A percentile compares a stretch with the other conserved stretches of the same genome.
phyloP scores from a whole-genome alignment of 1,140 invertebrate species.

The Cyphomyrmex costatus region DNA sequence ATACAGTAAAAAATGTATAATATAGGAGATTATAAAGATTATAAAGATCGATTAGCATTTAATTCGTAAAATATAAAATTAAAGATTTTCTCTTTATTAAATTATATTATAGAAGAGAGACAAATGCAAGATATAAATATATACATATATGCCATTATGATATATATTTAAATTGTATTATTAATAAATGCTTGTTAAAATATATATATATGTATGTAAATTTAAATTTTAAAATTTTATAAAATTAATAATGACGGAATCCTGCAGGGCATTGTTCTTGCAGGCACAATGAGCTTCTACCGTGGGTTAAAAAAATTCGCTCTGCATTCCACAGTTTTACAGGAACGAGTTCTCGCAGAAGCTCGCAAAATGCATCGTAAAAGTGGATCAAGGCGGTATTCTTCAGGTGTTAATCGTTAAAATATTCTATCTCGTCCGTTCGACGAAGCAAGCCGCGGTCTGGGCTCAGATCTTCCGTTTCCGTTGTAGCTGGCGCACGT shows the following conservation, averaged over 20 bases:
- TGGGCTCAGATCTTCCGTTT: slow-evolving; percentile 9
- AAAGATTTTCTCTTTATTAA: neutral
- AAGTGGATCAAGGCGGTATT: slow-evolving; percentile 30
- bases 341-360: slow-evolving; percentile 10
- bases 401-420: slow-evolving; percentile 56
- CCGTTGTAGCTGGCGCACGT: neutral
- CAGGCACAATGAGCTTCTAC: neutral
- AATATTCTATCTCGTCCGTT: slow-evolving; percentile 25
- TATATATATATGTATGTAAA: neutral
- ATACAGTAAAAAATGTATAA: neutral
- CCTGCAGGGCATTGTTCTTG: neutral
- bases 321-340: slow-evolving; percentile 15
- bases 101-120: neutral
- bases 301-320: slow-evolving; percentile 42
- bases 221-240: neutral
- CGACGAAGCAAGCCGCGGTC: slow-evolving; percentile 7
- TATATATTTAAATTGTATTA: neutral
- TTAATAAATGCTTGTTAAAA: neutral
- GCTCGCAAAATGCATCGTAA: slow-evolving; percentile 39
- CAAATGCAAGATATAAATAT: too few species aligned
- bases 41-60: neutral
- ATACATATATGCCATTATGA: neutral
- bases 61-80: neutral
- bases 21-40: too few species aligned
- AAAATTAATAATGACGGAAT: slow-evolving; percentile 27